Evolutionary conservation across 2,113 vertebrate species (phyloP), one percentile per base, ranked within the genome.

Genomic region (Amblyornis subalaris): DNA sequence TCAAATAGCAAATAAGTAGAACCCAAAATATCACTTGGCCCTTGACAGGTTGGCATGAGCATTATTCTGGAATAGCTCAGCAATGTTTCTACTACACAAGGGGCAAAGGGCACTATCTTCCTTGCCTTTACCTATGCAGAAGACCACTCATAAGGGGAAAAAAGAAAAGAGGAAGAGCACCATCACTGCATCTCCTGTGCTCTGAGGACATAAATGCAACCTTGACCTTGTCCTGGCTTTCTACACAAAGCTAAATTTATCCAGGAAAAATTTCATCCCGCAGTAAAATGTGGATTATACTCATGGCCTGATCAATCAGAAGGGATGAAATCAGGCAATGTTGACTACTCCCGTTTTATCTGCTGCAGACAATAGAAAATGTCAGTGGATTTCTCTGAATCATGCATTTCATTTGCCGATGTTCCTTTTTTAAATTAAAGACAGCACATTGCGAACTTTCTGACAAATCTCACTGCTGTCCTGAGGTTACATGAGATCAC

Each of bases 401-500:
- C 57, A 89, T 57, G 53, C 65, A 84, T 84, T 92, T 91, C 66
- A 88, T 75, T 45, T 94, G 86, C 53, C 84, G 78, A 86, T 96
- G 85, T 81, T 93, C 74, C 50, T 91, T 95, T 94, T 83, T 89
- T 22, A 91, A 94, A 82, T 92, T 94, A 85, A 89, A 91, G n/a
- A 60, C 79, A 88, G 82, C 45, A 84, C 81, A 69, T 72, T 54
- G 72, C 3, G 38, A 94, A 91, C 91, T 86, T 90, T 91, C 82
- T 95, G 95, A 94, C 93, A 95, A 95, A 93, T 79, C 94, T 86
- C 22, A 1, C 71, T 86, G 40, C 53, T 95, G 82, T 94, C 95
- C 95, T 85, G 81, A 94, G 87, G 94, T 96, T 96, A 96, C 91
- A 89, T 94, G 94, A 95, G 81, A 89, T 94, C 89, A 96, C 66